Percentiles rank a stretch among this genome's conserved stretches.
Conservation (phyloP, 2,888 invertebrate genomes). For the Lepidochitona cinerea region DNA sequence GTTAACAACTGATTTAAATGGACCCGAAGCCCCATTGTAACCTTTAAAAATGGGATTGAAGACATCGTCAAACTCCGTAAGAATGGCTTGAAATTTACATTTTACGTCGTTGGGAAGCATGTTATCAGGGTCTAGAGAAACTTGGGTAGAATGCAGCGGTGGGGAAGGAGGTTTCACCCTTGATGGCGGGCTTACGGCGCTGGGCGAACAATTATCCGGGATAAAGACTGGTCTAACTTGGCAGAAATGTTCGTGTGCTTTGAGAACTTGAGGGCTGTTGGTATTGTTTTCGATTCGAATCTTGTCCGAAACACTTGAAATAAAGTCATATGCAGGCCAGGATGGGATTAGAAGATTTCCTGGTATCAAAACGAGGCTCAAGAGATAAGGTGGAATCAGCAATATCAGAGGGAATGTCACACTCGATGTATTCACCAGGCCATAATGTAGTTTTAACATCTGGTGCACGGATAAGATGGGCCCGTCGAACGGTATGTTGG, state of each 20-base stretch:
- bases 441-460: conserved; percentile 17
- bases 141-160: not conserved
- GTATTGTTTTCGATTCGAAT: conserved; percentile 25
- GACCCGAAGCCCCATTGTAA: conserved; percentile 35
- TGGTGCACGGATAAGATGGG: conserved; percentile 17
- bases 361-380: conserved; percentile 1
- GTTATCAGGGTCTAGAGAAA: conserved; percentile 27
- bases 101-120: conserved; percentile 5
- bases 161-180: no score
- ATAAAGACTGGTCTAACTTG: conserved; percentile 19
- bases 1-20: conserved; percentile 37
- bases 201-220: no score
- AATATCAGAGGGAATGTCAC: no score
- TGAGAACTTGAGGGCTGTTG: conserved; percentile 2
- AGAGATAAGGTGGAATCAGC: conserved; percentile 18
- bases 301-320: conserved; percentile 17
- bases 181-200: no score
- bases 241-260: conserved; percentile 26
- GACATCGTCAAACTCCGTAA: conserved; percentile 24
- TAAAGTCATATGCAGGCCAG: conserved; percentile 20
- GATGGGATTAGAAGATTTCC: not conserved
- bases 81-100: conserved; percentile 14
- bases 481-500: conserved; percentile 6
- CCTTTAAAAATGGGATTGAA: conserved; percentile 30
- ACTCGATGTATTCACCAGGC: conserved; percentile 31